Evolutionary conservation across 2,888 invertebrate genomes (phyloP), one percentile per base, ranked within the genome.

Genomic region (Erebia palarica): DNA sequence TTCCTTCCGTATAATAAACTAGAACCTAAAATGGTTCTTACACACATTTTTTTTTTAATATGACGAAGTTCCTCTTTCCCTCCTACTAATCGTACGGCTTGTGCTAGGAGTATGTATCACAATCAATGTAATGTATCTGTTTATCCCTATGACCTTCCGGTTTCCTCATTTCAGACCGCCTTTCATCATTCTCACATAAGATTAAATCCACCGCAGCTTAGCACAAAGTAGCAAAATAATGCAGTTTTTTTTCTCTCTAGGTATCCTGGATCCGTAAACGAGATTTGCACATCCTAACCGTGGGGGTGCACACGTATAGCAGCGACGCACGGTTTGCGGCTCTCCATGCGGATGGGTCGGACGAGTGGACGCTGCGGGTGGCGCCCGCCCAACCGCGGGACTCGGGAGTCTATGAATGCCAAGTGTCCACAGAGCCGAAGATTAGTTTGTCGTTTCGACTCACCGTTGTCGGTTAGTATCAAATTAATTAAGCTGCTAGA

Each of bases 401-500:
- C 88, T 97, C 97, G 69, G 98, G 98, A 72, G 95, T 96, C 74
- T 98, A 98, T 88, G 98, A 98, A 93, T 98, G 98, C 86, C 98
- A 98, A 94, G 97, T 98, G 77, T 97, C 97, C 81, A 98, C 97
- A 16, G 98, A 97, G 86, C 98, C 98, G 69, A 98, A 98, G 92
- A 97, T 97, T 90, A 97, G 97, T 86, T 78, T 93, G 59, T 91
- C 96, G n/a, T 96, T 96, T 85, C 94, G 95, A 79, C 94, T 97
- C 69, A 96, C 95, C 78, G 96, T 97, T 81, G 96, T 97, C 70
- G 96, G 97, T 96, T 85, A 94, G 96, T 94, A 73, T 55, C n/a
- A 36, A 3, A 14, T 51, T 21, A 16, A 60, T 44, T 21, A 57
- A 13, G 57, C 21, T 21, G 27, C 51, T 14, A n/a, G 0, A 51